Evolutionary conservation across 2,113 vertebrate genomes (phyloP).

Genomic region (Picathartes gymnocephalus): DNA sequence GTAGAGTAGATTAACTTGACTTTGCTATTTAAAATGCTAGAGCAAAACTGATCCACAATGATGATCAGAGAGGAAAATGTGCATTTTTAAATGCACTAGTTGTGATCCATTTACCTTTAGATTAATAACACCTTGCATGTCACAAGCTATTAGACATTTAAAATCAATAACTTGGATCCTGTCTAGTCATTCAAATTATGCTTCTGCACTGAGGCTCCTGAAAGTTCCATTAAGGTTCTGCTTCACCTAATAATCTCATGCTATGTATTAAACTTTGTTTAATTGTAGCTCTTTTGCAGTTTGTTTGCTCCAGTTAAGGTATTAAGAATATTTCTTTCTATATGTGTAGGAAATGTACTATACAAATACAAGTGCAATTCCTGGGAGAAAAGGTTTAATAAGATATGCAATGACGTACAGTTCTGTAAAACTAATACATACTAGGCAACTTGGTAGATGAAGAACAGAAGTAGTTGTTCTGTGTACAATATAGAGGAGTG

Average conservation of each 20-base stretch:
- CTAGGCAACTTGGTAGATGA: background rate
- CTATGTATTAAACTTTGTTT: background rate
- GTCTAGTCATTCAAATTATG: background rate
- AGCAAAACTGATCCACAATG: background rate
- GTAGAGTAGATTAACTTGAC: background rate
- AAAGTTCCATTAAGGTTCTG: background rate
- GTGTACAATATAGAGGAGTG: background rate
- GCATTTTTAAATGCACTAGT: background rate
- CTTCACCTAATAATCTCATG: background rate
- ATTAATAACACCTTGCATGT: background rate
- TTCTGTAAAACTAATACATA: background rate
- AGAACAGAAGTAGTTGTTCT: background rate
- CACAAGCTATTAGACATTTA: background rate
- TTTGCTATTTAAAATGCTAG: background rate
- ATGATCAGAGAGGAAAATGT: background rate
- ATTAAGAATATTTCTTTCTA: background rate
- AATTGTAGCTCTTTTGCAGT: background rate
- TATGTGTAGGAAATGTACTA: background rate
- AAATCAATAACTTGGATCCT: background rate
- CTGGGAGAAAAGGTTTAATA: background rate
- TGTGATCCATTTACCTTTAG: background rate
- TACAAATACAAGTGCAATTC: background rate
- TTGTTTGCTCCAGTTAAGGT: background rate
- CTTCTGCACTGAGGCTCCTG: background rate
- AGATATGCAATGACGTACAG: background rate